Evolutionary conservation across 2,113 vertebrate species (phyloP).

Genomic region (Odobenus rosmarus): DNA sequence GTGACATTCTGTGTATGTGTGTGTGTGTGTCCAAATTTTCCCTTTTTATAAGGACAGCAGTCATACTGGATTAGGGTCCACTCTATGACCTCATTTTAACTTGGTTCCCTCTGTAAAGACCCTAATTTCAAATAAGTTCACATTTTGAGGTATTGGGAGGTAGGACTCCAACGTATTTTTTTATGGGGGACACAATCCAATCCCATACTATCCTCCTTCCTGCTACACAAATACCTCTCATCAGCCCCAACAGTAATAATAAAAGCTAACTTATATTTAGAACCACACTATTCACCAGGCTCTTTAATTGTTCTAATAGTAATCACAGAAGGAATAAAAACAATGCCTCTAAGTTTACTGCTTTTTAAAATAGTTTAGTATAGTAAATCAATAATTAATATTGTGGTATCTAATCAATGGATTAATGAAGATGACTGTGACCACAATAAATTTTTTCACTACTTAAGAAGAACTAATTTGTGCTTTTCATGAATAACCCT

Average conservation of each 20-base stretch:
- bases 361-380: not conserved
- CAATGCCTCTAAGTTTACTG: not conserved
- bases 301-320: not conserved
- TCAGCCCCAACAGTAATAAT: not conserved
- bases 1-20: not conserved
- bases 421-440: not conserved
- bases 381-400: not conserved
- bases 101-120: not conserved
- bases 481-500: not conserved
- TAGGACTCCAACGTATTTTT: not conserved
- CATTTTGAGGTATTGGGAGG: not conserved
- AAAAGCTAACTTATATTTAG: not conserved
- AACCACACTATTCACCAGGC: not conserved
- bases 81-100: not conserved
- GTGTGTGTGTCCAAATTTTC: not conserved
- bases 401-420: not conserved
- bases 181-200: not conserved
- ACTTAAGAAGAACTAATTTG: not conserved
- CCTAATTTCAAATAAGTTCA: not conserved
- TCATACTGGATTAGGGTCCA: not conserved
- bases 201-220: not conserved
- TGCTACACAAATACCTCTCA: not conserved
- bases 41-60: not conserved
- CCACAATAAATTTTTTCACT: not conserved
- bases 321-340: not conserved